Percentiles rank a stretch among this genome's conserved stretches.
phyloP scores from a whole-genome alignment of 2,797 vertebrate genomes.

The Cetoscarus ocellatus region DNA sequence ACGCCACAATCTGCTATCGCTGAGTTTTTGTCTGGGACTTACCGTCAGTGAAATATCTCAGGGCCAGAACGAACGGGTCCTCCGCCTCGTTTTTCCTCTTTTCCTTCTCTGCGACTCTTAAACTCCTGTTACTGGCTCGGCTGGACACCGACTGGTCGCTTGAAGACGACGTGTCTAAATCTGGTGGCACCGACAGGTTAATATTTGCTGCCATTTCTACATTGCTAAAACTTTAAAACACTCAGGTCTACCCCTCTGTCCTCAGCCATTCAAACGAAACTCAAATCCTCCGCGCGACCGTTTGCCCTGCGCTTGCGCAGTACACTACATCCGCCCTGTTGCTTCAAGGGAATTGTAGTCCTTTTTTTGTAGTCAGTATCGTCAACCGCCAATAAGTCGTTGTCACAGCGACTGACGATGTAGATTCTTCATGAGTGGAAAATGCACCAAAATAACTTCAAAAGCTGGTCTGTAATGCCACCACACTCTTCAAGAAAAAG shows the following conservation, averaged over 20 bases:
- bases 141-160: slow-evolving; percentile 48
- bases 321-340: slow-evolving; percentile 7
- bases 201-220: slow-evolving; percentile 76
- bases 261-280: slow-evolving; percentile 75
- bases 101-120: slow-evolving; percentile 76
- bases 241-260: background rate
- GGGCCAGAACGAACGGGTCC: slow-evolving; percentile 71
- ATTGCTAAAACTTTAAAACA: slow-evolving; percentile 59
- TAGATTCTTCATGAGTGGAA: background rate
- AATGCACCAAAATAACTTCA: no score
- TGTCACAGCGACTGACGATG: no score
- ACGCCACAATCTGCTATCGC: background rate
- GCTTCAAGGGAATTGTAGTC: slow-evolving; percentile 63
- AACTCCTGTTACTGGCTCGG: slow-evolving; percentile 71
- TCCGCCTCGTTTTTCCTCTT: slow-evolving; percentile 73
- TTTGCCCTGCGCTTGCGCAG: slow-evolving; percentile 82
- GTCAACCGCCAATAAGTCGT: no score
- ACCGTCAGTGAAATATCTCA: slow-evolving; percentile 83
- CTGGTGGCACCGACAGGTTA: slow-evolving; percentile 39
- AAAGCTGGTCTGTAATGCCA: background rate
- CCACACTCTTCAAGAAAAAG: background rate
- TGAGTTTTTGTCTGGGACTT: background rate
- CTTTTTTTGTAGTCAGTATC: rapidly evolving
- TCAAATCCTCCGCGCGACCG: slow-evolving; percentile 85
- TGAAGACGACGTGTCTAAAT: slow-evolving; percentile 39